Percentiles rank a stretch among this genome's conserved stretches.
Evolutionary conservation across 2,888 invertebrate genomes (phyloP).

Genomic region (Pimpla rufipes): DNA sequence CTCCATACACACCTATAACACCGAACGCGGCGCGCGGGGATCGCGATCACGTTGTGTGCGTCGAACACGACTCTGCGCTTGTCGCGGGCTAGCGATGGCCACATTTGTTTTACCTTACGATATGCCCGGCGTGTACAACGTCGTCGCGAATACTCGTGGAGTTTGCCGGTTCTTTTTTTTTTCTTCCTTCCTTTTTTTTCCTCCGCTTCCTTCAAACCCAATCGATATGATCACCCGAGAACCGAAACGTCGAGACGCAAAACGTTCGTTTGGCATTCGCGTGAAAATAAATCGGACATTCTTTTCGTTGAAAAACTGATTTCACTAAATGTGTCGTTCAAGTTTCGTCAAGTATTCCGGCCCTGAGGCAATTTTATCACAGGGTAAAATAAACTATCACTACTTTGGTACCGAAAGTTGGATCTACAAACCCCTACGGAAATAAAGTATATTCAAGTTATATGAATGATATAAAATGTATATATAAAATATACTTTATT

Average conservation of each 20-base stretch:
- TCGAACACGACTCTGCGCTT: conserved; percentile 52
- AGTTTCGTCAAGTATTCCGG: neutral
- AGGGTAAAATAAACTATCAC: neutral
- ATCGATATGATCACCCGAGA: neutral
- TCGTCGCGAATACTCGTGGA: conserved; percentile 10
- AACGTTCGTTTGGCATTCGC: neutral
- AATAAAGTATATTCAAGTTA: too few species aligned
- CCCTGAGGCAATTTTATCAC: too few species aligned
- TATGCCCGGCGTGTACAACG: conserved; percentile 15
- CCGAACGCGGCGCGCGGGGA: conserved; percentile 73
- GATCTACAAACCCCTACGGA: too few species aligned
- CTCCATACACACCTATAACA: neutral
- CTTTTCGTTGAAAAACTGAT: neutral
- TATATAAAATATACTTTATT: too few species aligned
- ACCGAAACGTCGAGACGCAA: neutral
- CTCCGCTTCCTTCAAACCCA: neutral
- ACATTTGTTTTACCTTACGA: conserved; percentile 47
- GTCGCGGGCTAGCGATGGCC: conserved; percentile 29
- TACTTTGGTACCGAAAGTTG: too few species aligned
- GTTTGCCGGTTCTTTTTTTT: conserved; percentile 1
- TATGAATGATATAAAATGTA: too few species aligned
- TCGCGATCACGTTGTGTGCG: conserved; percentile 71
- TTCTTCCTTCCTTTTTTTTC: neutral
- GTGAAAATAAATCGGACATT: neutral
- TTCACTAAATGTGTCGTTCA: neutral